Evolutionary conservation across 2,113 vertebrate species (phyloP).

Genomic region (Sporophila hypoxantha): DNA sequence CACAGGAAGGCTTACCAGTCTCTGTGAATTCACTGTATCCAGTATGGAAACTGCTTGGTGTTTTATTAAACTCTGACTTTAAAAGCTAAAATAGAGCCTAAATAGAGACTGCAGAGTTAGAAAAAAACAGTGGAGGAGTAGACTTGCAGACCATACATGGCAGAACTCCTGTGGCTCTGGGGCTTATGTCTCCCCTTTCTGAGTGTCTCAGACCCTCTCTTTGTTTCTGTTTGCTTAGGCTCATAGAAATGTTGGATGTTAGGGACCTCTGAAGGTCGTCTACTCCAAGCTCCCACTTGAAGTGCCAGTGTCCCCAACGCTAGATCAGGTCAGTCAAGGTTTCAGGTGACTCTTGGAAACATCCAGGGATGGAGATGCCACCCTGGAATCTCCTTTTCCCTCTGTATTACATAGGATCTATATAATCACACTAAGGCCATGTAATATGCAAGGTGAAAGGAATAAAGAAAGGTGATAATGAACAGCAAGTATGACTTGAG

Average conservation of each 20-base stretch:
- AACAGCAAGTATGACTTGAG: neutral
- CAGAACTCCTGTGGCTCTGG: neutral
- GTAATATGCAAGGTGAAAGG: neutral
- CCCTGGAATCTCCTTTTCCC: neutral
- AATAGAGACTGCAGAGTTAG: neutral
- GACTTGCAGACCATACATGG: neutral
- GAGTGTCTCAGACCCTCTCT: neutral
- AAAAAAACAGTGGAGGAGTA: neutral
- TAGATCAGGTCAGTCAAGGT: conserved; percentile 1
- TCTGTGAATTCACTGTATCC: neutral
- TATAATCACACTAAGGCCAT: neutral
- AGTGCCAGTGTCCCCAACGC: neutral
- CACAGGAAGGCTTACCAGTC: neutral
- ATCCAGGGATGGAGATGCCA: neutral
- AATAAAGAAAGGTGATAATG: neutral
- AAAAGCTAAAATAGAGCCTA: neutral
- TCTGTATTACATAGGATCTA: neutral
- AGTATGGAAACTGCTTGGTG: neutral
- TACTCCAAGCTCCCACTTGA: neutral
- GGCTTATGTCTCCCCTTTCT: neutral
- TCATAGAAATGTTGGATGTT: neutral
- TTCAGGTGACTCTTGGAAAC: neutral
- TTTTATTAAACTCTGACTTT: neutral
- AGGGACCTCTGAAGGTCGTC: neutral
- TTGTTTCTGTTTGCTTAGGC: conserved; percentile 18